Base-by-base conservation (phyloP, 2,888 invertebrate genomes). In the Heteromurus nitidus region DNA sequence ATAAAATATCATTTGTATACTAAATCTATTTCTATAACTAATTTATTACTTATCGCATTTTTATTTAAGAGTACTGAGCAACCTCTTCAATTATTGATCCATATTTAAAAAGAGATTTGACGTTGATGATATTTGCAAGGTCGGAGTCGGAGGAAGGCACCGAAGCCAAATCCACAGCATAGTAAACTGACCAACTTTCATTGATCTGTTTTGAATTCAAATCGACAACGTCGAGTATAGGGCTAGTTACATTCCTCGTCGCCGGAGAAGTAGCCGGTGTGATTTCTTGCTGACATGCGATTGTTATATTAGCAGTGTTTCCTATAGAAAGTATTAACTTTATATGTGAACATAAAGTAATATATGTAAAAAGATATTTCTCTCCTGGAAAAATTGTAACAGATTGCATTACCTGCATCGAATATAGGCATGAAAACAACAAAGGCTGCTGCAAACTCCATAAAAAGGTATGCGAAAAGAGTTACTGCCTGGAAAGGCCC, bases 361-460 rank as follows among this genome's bases (percentile, higher is more conserved):
- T 47, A 11, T 16, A 47, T 47, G 3, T 16, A n/a, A n/a, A n/a
- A n/a, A n/a, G n/a, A n/a, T 47, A 3, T 47, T 3, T 47, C 3
- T 3, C 16, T 11, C 47, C 3, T 47, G 47, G n/a, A 11, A 11
- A 47, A 47, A 47, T 47, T 5, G 3, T 47, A 47, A 36, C 5
- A 9, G 7, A 36, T 9, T 5, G n/a, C n/a, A 11, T 60, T 67
- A 74, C 76, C 62, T 82, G 82, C 86, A 0, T 83, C 84, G 55
- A 85, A 85, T 58, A 86, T 76, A 18, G 86, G 86, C 2, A 84
- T 80, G 47, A 86, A 84, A 9, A 81, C 73, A 0, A 85, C 72
- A 73, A 82, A 84, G 1, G 86, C 86, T 0, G 82, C 76, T 11
- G 85, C 85, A 22, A 85, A 84, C 53, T 86, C 86, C 28, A 85